A percentile compares a stretch with the other conserved stretches of the same genome.
These are phyloP conservation scores for Callimorpha dominula DNA, from an alignment of 2,888 invertebrate species.

Conservation along the genomic window DNA sequence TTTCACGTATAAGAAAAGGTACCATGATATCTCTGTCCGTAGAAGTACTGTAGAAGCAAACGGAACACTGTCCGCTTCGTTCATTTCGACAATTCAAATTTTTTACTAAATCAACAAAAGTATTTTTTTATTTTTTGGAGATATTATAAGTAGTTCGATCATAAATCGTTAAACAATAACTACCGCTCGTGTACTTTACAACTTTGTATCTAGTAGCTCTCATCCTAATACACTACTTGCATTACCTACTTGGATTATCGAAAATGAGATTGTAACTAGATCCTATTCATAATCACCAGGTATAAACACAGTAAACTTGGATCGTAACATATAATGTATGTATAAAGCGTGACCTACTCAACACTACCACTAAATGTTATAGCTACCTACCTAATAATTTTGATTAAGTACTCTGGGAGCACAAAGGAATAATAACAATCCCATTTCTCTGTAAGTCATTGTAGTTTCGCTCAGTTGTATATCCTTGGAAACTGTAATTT, in stretches of 20 bases:
- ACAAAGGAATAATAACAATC: slow-evolving; percentile 83
- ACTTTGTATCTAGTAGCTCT: too few species aligned
- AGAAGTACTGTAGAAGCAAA: too few species aligned
- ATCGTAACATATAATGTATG: slow-evolving; percentile 6
- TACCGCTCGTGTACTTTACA: too few species aligned
- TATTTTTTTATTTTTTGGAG: too few species aligned
- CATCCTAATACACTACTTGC: background rate
- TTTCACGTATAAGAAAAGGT: too few species aligned
- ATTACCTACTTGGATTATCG: background rate
- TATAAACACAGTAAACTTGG: background rate
- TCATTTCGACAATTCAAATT: too few species aligned
- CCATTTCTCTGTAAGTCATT: slow-evolving; percentile 77
- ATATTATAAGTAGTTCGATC: too few species aligned
- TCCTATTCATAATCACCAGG: background rate
- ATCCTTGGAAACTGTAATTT: slow-evolving; percentile 84
- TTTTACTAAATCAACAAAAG: too few species aligned
- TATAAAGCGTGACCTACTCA: slow-evolving; percentile 59
- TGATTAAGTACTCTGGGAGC: slow-evolving; percentile 79
- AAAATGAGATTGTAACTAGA: background rate
- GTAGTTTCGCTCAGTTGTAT: slow-evolving; percentile 71
- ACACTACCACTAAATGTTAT: slow-evolving; percentile 56
- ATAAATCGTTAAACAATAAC: too few species aligned
- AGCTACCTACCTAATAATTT: slow-evolving; percentile 72
- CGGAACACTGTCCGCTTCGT: too few species aligned
- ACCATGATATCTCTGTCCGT: too few species aligned